A percentile compares a stretch with the other conserved stretches of the same genome.
These are phyloP conservation scores for Cerastis rubricosa DNA, from an alignment of 2,888 invertebrate species.

Conservation along the genomic window DNA sequence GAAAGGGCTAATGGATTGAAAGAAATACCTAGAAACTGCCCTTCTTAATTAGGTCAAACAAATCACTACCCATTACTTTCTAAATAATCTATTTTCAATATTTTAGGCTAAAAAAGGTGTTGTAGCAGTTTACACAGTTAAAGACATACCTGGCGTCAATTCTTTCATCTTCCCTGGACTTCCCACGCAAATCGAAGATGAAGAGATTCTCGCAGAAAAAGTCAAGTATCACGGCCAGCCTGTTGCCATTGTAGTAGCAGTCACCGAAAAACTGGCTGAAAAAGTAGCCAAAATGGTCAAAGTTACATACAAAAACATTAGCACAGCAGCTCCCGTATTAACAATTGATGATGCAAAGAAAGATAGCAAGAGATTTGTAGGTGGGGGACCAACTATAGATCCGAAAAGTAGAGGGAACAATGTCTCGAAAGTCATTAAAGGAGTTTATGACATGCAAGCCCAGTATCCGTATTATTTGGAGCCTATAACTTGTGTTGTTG, in stretches of 20 bases:
- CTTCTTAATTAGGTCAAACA: not conserved
- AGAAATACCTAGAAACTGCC: not conserved
- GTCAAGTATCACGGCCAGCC: conserved; percentile 93
- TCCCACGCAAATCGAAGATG: conserved; percentile 81
- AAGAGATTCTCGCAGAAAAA: conserved; percentile 89
- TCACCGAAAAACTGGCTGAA: conserved; percentile 88
- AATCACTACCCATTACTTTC: not conserved
- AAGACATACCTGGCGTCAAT: conserved; percentile 93
- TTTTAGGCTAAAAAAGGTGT: conserved; percentile 92
- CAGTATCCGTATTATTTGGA: conserved; percentile 96
- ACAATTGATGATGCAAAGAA: conserved; percentile 83
- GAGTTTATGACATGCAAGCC: conserved; percentile 90
- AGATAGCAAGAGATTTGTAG: conserved; percentile 81
- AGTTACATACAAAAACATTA: conserved; percentile 88
- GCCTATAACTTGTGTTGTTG: conserved; percentile 91
- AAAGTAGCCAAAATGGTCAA: conserved; percentile 90
- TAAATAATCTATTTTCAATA: not conserved
- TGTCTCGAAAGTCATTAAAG: conserved; percentile 87
- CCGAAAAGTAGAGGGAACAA: conserved; percentile 78
- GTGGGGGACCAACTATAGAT: conserved; percentile 71
- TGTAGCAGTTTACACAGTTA: conserved; percentile 91
- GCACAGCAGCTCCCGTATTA: conserved; percentile 75
- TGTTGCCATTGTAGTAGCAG: conserved; percentile 93
- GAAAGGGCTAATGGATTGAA: not conserved
- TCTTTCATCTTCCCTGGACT: conserved; percentile 83